Percentiles rank a stretch among this genome's conserved stretches.
Conservation (phyloP, 2,797 vertebrate species). For the Cetoscarus ocellatus region DNA sequence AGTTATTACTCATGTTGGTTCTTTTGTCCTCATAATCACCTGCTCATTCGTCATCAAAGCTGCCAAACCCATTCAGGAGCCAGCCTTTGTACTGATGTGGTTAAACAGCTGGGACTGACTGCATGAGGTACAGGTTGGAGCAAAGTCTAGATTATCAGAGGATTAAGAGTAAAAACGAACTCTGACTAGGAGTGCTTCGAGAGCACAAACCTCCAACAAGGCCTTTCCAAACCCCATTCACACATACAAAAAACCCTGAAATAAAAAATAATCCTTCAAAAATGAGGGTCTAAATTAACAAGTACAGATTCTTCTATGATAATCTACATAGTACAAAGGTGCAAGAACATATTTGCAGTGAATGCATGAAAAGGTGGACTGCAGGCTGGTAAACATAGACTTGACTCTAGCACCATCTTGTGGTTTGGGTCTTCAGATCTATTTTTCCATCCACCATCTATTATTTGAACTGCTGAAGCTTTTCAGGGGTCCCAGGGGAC, state of each 20-base stretch:
- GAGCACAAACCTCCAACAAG: too few relatives aligned
- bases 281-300: too few relatives aligned
- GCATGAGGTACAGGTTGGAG: not conserved
- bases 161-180: not conserved
- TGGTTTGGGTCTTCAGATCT: not conserved
- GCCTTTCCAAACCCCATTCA: too few relatives aligned
- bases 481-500: too few relatives aligned
- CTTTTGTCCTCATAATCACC: constrained; percentile 9
- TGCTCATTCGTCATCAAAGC: constrained; percentile 1
- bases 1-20: not conserved
- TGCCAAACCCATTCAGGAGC: not conserved
- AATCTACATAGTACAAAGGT: too few relatives aligned
- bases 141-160: not conserved
- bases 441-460: not conserved
- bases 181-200: too few relatives aligned
- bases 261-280: too few relatives aligned
- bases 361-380: too few relatives aligned
- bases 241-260: too few relatives aligned
- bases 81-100: not conserved
- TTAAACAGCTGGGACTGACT: not conserved
- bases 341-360: too few relatives aligned
- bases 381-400: not conserved
- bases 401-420: constrained; percentile 25
- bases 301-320: too few relatives aligned
- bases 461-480: too few relatives aligned